Evolutionary conservation across 35 echinoderm and acorn worm species (phyloP).

Genomic region (Strongylocentrotus purpuratus): DNA sequence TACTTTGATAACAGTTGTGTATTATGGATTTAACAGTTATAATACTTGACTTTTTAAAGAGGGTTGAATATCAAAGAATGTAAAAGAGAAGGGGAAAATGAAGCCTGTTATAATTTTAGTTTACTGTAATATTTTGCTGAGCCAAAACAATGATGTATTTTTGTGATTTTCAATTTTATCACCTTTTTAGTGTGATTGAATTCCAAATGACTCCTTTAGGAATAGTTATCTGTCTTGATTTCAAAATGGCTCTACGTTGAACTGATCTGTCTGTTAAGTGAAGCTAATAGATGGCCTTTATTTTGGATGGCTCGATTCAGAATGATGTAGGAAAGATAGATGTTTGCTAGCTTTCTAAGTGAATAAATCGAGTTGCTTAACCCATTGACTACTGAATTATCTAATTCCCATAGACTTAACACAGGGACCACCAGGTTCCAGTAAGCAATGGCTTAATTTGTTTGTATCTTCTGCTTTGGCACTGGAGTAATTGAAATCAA

Average conservation of each 20-base stretch:
- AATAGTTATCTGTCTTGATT: neutral
- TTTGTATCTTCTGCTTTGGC: too few relatives aligned
- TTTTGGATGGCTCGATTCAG: neutral
- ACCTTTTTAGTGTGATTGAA: neutral
- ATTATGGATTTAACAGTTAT: too few relatives aligned
- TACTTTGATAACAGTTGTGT: too few relatives aligned
- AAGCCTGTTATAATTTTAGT: neutral
- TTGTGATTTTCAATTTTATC: neutral
- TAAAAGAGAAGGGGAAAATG: neutral
- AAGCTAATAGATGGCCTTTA: neutral
- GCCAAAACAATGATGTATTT: neutral
- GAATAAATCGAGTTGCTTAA: too few relatives aligned
- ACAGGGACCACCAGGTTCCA: too few relatives aligned
- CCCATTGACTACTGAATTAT: too few relatives aligned
- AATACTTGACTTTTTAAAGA: neutral
- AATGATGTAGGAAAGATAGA: too few relatives aligned
- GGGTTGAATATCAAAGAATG: neutral
- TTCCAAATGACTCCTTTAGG: neutral
- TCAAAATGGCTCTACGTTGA: neutral
- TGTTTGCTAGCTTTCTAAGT: too few relatives aligned
- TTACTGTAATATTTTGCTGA: neutral
- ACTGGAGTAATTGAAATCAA: too few relatives aligned
- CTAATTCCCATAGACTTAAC: too few relatives aligned
- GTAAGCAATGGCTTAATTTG: too few relatives aligned
- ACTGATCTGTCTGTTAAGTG: neutral